Evolutionary conservation across 2,797 vertebrate species (phyloP).

Genomic region (Rhinophrynus dorsalis): DNA sequence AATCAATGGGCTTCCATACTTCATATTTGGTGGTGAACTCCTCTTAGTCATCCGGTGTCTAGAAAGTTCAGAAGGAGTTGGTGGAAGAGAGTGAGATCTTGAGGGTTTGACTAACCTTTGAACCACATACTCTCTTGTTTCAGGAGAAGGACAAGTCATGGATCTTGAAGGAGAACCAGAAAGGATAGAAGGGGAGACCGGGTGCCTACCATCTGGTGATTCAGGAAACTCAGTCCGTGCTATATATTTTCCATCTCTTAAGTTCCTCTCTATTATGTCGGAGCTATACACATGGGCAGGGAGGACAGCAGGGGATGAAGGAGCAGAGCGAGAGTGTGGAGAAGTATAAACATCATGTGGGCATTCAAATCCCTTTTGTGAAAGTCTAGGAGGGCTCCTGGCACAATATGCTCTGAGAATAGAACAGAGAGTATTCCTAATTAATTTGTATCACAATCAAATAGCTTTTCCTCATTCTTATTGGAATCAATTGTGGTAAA

Average conservation of each 20-base stretch:
- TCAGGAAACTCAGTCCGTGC: background rate
- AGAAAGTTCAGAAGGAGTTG: constrained; percentile 33
- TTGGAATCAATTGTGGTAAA: no score
- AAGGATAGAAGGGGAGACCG: background rate
- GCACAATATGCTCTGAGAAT: constrained; percentile 9
- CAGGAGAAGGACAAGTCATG: constrained; percentile 8
- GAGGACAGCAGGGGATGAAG: constrained; percentile 60
- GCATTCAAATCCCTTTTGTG: constrained; percentile 19
- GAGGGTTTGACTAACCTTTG: constrained; percentile 43
- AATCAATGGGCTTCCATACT: constrained; percentile 22
- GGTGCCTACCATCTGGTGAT: background rate
- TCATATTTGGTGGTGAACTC: constrained; percentile 29
- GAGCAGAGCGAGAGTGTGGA: constrained; percentile 42
- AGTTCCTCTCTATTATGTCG: constrained; percentile 36
- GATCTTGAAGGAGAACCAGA: constrained; percentile 10
- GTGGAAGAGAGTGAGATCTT: constrained; percentile 52
- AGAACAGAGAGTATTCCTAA: background rate
- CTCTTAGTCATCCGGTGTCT: constrained; percentile 1
- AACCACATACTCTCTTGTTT: constrained; percentile 20
- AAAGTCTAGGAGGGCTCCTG: constrained; percentile 16
- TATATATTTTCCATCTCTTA: constrained; percentile 22
- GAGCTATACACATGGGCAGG: constrained; percentile 47
- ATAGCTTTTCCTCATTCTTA: no score
- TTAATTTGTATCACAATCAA: no score
- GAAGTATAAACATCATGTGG: constrained; percentile 40